Evolutionary conservation across 1,140 invertebrate genomes (phyloP).

Genomic region (Chlorops oryzae): DNA sequence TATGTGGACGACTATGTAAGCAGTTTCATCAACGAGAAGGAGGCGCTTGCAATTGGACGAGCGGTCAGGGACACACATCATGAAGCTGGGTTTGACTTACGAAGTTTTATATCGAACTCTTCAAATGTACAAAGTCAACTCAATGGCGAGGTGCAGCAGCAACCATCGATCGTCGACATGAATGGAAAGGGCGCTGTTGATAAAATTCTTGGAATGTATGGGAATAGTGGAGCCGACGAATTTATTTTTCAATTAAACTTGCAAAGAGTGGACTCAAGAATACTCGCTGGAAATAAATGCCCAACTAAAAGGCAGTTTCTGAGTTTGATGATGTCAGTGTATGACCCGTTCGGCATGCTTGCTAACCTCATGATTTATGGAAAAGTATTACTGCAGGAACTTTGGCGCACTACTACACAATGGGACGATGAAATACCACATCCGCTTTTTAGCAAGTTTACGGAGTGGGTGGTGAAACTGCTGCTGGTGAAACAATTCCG

Average conservation of each 20-base stretch:
- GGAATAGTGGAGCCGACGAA: background rate
- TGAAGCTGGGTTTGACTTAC: background rate
- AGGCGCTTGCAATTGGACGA: slow-evolving; percentile 17
- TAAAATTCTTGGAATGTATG: background rate
- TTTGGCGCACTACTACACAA: background rate
- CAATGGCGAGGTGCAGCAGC: background rate
- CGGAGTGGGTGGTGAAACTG: background rate
- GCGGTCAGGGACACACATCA: background rate
- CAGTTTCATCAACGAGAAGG: slow-evolving; percentile 19
- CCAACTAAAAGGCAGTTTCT: background rate
- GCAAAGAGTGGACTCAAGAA: background rate
- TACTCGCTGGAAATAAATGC: background rate
- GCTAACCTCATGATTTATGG: background rate
- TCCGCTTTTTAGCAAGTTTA: background rate
- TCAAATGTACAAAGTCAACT: background rate
- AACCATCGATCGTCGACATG: background rate
- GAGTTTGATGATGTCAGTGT: background rate
- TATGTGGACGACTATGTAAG: slow-evolving; percentile 47
- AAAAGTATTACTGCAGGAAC: background rate
- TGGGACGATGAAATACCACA: slow-evolving; percentile 1
- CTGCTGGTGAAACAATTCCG: background rate
- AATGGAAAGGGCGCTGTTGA: background rate
- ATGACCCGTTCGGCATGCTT: background rate
- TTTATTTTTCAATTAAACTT: background rate
- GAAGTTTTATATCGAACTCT: background rate